Evolutionary conservation across 2,113 vertebrate genomes (phyloP), one percentile per base, ranked within the genome.

Genomic region (Gymnobelideus leadbeateri): DNA sequence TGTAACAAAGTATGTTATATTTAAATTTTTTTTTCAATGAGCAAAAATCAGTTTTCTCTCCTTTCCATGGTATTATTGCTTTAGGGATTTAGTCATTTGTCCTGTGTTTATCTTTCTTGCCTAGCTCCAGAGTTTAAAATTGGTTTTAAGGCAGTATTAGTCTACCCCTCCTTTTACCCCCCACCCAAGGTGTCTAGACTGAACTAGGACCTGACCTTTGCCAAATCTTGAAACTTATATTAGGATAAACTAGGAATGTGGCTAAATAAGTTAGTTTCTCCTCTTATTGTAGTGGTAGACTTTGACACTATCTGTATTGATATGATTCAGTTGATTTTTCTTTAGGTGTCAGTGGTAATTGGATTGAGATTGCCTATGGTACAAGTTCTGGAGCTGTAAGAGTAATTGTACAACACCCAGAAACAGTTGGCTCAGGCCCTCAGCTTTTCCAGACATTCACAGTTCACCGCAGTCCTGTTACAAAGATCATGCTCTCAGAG

Each of bases 381-480:
- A 99, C 99, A 3, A 99, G 99, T 97, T 99, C 99, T 0, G 99
- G 99, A 55, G 99, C 99, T 0, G 99, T 99, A 84, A 98, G 99
- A 26, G 99, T 99, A 94, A 99, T 99, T 6, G 99, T 99, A 2
- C 99, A 99, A 94, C 99, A 99, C 96, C 99, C 99, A 0, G 99
- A 99, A 98, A 99, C 99, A 0, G 99, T 99, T 0, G 99, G 99
- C 0, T 99, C 99, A 0, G 99, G 99, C 7, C 99, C 99, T 0
- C 99, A 99, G 98, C 99, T 99, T 92, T 99, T 99, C 96, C 99
- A 99, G 98, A 99, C 99, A 0, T 99, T 99, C 98, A 99, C 99
- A 0, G 99, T 99, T 92, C 99, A 99, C 98, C 99, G 99, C 61
- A 99, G 99, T 95, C 99, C 99, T 0, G 99, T 99, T 89, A 99